Evolutionary conservation across 2,113 vertebrate species (phyloP), one percentile per base, ranked within the genome.

Genomic region (Zapornia atra): DNA sequence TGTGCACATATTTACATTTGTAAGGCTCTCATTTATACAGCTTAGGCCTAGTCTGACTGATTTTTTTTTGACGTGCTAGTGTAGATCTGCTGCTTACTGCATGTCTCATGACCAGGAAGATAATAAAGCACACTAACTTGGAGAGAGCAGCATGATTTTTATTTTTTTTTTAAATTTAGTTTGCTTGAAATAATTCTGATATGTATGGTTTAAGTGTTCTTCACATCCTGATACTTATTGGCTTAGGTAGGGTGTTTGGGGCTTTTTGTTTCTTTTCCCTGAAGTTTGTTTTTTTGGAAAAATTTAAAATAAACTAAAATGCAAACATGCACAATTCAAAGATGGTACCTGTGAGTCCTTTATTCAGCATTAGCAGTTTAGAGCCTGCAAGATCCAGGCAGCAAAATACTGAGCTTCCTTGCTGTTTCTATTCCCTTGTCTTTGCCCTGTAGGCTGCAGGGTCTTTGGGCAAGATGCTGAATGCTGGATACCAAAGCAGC

Each of bases 271-370:
- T 73, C 21, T 28, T 59, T 83, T 17, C 11, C 6, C 25, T 11
- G 56, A 80, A 42, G 6, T 61, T 66, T 34, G 6, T 9, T 72
- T 81, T 34, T 40, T 29, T 72, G 4, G 3, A 56, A 33, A 60
- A 61, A 24, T 5, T 5, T 1, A 4, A 51, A 77, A 28, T 46
- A 34, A 84, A 68, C 21, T 82, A 24, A 91, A 44, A 44, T 16
- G 42, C 16, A 8, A 64, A 53, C 22, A n/a, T 65, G 10, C 0
- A 4, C 0, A 1, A 25, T 78, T 75, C 22, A 28, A 1, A 81
- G 26, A 25, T 82, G 12, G 6, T 63, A 6, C 25, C 92, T 69
- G 15, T 14, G 33, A 34, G 24, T 53, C 33, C 22, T 82, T 65
- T 28, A 17, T 51, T 36, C 17, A 73, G 19, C 0, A 1, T 53